Base-by-base conservation (phyloP, 2,113 vertebrate species). In the Oxygymnocypris stewartii region DNA sequence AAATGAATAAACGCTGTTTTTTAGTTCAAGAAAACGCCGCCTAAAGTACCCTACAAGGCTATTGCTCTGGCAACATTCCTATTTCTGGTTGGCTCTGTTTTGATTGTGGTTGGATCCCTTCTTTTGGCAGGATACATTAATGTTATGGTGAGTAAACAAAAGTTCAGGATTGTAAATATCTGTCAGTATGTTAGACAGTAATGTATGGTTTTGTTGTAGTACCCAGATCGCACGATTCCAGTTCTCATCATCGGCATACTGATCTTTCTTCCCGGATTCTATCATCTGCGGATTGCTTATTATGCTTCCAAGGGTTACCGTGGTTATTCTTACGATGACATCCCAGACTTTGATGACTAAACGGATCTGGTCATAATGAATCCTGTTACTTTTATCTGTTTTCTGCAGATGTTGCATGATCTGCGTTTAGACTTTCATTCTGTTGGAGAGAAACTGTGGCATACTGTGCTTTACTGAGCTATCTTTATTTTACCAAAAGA, bases 301-400 rank as follows among this genome's bases (percentile, higher is more conserved):
- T 99, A 96, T 0, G 97, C 98, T 11, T 96, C 96, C 85, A 97
- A 96, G 88, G 98, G 98, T 91, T 98, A 99, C 94, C 93, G 97
- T 1, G 98, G 98, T 83, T 99, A 98, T 88, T 98, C 98, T 86
- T 99, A 98, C 0, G 97, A 99, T 0, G 97, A 99, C 91, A 99
- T 99, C 91, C 98, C 98, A 0, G 97, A 99, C 84, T 99, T 99
- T 1, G 97, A 97, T 1, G 96, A 99, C 84, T 99, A 95, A 96
- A 25, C 25, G 28, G 13, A 63, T 63, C 28, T 61, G 28, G 49
- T 44, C 12, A n/a, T n/a, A 11, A 25, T 25, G 59, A 63, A 67
- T 73, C 44, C 40, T 59, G 18, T 61, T 61, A 67, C 74, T 47
- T 78, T 37, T 9, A 10, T 59, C 18, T 85, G 73, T 65, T 20